Percentiles rank a stretch among this genome's conserved stretches.
Conservation (phyloP, 2,888 invertebrate species). For the Parnassius glacialis region DNA sequence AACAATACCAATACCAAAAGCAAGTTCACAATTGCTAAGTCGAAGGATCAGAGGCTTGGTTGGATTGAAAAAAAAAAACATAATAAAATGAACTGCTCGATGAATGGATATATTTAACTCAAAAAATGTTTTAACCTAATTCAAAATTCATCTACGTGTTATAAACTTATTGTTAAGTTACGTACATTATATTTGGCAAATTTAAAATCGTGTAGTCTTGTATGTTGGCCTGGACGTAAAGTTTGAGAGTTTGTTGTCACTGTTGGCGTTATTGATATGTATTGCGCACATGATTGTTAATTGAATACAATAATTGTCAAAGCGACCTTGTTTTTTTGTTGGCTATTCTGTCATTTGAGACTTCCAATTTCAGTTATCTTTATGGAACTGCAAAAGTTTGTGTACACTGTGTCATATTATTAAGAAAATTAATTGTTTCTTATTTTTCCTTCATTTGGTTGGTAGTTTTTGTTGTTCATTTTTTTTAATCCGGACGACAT, state of each 20-base stretch:
- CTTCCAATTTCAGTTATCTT: not conserved
- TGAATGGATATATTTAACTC: too few relatives aligned
- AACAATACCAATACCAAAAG: not conserved
- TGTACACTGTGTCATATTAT: too few relatives aligned
- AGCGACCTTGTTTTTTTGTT: constrained; percentile 5
- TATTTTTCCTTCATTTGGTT: too few relatives aligned
- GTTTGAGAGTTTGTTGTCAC: not conserved
- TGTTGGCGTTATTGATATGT: constrained; percentile 1
- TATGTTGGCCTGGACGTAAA: not conserved
- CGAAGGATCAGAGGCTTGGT: too few relatives aligned
- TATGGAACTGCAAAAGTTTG: too few relatives aligned
- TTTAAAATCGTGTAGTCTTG: not conserved
- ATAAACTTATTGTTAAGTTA: too few relatives aligned
- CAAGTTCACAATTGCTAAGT: too few relatives aligned
- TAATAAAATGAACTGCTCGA: too few relatives aligned
- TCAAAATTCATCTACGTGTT: not conserved
- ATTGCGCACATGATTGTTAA: constrained; percentile 22
- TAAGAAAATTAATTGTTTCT: too few relatives aligned
- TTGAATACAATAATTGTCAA: constrained; percentile 11
- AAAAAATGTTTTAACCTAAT: not conserved
- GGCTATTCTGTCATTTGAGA: not conserved
- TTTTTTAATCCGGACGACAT: too few relatives aligned
- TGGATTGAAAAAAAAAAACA: too few relatives aligned
- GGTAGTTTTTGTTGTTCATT: too few relatives aligned
- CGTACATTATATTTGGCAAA: not conserved